phyloP scores from a whole-genome alignment of 2,888 invertebrate genomes.

The Melanostoma scalare region DNA sequence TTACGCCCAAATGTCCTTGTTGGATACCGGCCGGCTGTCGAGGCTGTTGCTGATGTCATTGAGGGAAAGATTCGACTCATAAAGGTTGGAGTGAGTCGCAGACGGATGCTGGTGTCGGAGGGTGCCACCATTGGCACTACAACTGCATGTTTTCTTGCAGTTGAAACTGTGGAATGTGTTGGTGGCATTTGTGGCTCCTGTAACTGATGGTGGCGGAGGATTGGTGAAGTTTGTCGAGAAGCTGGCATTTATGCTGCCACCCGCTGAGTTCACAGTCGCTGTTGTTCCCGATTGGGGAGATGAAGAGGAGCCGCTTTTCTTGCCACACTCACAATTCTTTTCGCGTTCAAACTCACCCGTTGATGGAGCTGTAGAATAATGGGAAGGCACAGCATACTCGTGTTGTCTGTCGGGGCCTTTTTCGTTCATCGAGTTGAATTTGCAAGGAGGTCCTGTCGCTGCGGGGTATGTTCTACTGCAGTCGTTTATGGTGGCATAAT shows the following conservation, averaged over 20 bases:
- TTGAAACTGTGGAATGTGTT: conserved; percentile 77
- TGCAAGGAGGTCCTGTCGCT: conserved; percentile 79
- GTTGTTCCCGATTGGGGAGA: conserved; percentile 73
- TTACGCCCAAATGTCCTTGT: conserved; percentile 80
- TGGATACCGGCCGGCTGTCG: conserved; percentile 61
- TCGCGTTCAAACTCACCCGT: conserved; percentile 75
- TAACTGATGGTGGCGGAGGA: conserved; percentile 66
- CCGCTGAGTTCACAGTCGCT: conserved; percentile 77
- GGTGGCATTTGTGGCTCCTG: conserved; percentile 50
- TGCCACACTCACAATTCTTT: conserved; percentile 67
- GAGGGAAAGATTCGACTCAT: conserved; percentile 80
- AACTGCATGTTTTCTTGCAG: conserved; percentile 79
- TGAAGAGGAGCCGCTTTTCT: conserved; percentile 65
- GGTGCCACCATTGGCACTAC: conserved; percentile 77
- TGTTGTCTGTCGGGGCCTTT: conserved; percentile 79
- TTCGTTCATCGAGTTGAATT: conserved; percentile 80
- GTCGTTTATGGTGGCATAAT: conserved; percentile 81
- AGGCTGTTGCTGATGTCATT: conserved; percentile 75
- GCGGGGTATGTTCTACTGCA: conserved; percentile 80
- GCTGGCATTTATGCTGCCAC: conserved; percentile 76
- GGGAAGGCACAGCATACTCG: conserved; percentile 81
- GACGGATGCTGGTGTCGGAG: conserved; percentile 77
- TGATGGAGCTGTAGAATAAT: conserved; percentile 75
- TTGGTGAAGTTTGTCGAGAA: conserved; percentile 80
- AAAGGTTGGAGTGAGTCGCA: conserved; percentile 75